phyloP scores from a whole-genome alignment of 2,113 vertebrate species.

The Glaucomys volans region DNA sequence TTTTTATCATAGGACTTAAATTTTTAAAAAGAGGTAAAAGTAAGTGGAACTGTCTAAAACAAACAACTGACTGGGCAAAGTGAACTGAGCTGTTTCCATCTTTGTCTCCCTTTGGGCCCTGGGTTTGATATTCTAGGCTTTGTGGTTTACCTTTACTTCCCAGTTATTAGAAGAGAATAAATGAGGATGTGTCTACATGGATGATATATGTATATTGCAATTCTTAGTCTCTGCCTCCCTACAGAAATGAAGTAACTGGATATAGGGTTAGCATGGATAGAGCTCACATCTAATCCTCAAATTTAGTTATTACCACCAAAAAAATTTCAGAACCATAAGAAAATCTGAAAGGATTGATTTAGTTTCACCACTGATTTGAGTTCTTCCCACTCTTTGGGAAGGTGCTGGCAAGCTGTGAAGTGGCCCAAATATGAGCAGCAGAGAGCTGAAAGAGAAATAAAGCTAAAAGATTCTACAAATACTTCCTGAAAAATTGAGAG shows the following conservation, averaged over 20 bases:
- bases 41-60: conserved; percentile 1
- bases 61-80: not conserved
- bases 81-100: not conserved
- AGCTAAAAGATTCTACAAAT: conserved; percentile 33
- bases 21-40: not conserved
- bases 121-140: conserved; percentile 25
- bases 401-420: conserved; percentile 73
- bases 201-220: not conserved
- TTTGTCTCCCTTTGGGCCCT: not conserved
- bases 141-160: conserved; percentile 36
- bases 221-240: not conserved
- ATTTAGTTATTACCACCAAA: conserved; percentile 35
- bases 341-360: conserved; percentile 54
- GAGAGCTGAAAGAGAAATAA: conserved; percentile 17
- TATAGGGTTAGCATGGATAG: not conserved
- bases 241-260: not conserved
- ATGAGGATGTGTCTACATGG: not conserved
- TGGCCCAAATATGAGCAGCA: conserved; percentile 69
- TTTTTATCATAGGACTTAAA: not conserved
- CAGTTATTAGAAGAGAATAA: not conserved
- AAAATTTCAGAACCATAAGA: conserved; percentile 58
- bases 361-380: conserved; percentile 6
- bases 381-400: conserved; percentile 61
- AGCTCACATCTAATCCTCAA: not conserved
- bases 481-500: conserved; percentile 6